phyloP scores from a whole-genome alignment of 2,888 invertebrate genomes.

The Drosophila mayaguana region DNA sequence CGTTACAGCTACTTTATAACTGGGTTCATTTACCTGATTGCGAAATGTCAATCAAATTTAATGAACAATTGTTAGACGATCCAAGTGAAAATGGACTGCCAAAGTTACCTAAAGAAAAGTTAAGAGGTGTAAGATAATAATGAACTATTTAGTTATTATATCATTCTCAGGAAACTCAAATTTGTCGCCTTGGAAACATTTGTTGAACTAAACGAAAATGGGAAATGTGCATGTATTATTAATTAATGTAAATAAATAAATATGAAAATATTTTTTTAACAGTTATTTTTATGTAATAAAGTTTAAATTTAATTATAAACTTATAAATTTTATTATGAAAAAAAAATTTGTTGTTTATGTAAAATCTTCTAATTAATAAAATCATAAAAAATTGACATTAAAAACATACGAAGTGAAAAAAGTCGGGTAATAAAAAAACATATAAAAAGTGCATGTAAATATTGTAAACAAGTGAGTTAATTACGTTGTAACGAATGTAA shows the following conservation, averaged over 20 bases:
- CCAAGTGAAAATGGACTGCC: neutral
- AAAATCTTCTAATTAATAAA: neutral
- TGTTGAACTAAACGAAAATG: neutral
- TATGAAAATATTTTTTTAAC: neutral
- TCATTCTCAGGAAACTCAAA: neutral
- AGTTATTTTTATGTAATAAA: neutral
- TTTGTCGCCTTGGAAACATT: neutral
- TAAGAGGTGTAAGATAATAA: neutral
- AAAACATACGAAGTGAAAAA: neutral
- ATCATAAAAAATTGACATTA: neutral
- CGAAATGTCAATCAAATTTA: conserved; percentile 19
- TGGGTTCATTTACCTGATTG: neutral
- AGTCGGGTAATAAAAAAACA: neutral
- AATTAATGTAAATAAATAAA: neutral
- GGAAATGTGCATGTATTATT: neutral
- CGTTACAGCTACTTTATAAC: conserved; percentile 4
- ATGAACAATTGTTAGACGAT: neutral
- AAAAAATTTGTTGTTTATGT: neutral
- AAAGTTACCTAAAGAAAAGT: neutral
- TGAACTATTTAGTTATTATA: neutral
- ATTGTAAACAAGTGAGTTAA: conserved; percentile 10
- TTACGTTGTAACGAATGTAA: neutral
- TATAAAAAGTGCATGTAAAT: conserved; percentile 1
- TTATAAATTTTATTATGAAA: neutral
- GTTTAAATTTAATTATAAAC: too few relatives aligned